Conservation (phyloP, 2,888 invertebrate genomes). For the Scaeva pyrastri region DNA sequence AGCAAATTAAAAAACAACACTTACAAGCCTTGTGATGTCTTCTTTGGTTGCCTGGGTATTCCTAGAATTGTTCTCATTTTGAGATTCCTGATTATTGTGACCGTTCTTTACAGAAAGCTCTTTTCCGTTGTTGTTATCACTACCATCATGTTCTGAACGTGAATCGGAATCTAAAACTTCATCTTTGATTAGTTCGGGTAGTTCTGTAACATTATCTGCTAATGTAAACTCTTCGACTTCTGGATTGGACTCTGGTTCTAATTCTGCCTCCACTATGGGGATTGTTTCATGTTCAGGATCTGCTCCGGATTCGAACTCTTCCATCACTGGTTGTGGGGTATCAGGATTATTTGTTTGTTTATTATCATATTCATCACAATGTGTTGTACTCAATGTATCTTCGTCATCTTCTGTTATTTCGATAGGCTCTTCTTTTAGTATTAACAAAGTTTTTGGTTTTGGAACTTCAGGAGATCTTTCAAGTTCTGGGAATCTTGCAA, state of each 20-base stretch:
- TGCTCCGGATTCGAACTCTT: not conserved
- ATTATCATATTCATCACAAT: constrained; percentile 16
- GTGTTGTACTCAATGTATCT: not conserved
- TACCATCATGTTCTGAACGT: constrained; percentile 5
- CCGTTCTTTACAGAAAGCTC: not conserved
- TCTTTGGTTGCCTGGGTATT: not conserved
- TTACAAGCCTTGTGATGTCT: constrained; percentile 30
- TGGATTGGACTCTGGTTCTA: constrained; percentile 7
- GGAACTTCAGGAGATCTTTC: not conserved
- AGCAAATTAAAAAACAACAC: not conserved
- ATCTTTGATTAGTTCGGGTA: constrained; percentile 10
- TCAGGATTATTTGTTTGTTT: not conserved
- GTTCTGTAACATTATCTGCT: not conserved
- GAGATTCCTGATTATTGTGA: not conserved
- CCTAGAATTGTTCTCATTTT: not conserved
- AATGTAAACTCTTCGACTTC: constrained; percentile 22
- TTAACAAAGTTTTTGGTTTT: not conserved
- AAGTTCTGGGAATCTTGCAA: not conserved
- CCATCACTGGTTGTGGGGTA: not conserved
- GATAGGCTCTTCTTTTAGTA: constrained; percentile 31
- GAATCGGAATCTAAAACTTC: constrained; percentile 41
- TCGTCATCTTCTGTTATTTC: constrained; percentile 45
- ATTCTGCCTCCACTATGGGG: not conserved
- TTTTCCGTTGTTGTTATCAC: constrained; percentile 16
- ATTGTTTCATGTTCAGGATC: not conserved